Percentiles rank a stretch among this genome's conserved stretches.
phyloP scores from a whole-genome alignment of 2,113 vertebrate genomes.

The Salvelinus alpinus region DNA sequence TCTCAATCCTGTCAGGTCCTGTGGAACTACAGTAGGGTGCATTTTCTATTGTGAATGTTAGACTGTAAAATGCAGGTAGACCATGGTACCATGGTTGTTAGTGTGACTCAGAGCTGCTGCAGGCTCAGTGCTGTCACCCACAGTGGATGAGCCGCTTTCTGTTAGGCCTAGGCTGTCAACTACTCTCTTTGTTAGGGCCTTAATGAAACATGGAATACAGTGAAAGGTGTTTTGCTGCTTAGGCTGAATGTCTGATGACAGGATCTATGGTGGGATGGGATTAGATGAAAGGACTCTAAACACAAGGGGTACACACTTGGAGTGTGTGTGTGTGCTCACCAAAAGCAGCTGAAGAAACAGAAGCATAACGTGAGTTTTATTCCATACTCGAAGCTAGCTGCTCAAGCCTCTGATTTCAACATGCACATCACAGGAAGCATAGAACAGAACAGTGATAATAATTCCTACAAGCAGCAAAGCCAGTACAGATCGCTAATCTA shows the following conservation, averaged over 20 bases:
- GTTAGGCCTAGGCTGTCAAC: neutral
- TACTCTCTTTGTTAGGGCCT: neutral
- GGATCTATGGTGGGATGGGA: neutral
- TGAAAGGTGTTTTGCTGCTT: neutral
- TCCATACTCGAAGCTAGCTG: neutral
- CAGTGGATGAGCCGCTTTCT: neutral
- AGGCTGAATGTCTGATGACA: constrained; percentile 6
- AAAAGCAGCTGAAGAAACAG: neutral
- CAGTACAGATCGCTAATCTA: neutral
- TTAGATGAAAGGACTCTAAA: neutral
- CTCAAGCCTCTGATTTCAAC: neutral
- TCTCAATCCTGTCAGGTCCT: too few relatives aligned
- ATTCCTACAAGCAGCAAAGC: neutral
- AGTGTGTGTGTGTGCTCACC: neutral
- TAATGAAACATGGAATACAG: neutral
- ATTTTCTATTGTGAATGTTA: too few relatives aligned
- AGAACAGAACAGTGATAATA: neutral
- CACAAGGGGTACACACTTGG: too few relatives aligned
- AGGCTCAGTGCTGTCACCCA: neutral
- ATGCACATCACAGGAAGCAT: neutral
- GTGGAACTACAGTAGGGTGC: too few relatives aligned
- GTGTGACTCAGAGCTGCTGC: neutral
- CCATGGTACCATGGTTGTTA: neutral
- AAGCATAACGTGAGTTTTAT: neutral
- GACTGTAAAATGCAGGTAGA: too few relatives aligned